Evolutionary conservation across 2,113 vertebrate genomes (phyloP).

Genomic region (Lepus timidus): DNA sequence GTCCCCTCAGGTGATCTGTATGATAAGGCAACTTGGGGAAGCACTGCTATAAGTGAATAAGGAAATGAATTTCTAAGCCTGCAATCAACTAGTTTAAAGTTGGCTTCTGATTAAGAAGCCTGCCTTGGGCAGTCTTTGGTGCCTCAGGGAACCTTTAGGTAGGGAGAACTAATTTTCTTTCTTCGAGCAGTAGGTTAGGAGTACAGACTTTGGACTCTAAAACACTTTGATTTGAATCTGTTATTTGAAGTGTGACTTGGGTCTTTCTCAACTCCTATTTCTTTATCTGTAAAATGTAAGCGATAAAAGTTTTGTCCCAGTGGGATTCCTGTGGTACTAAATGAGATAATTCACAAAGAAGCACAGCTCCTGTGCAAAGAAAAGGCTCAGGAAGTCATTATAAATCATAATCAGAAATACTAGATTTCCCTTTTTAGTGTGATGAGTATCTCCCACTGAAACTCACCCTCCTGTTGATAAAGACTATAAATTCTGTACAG

Average conservation of each 20-base stretch:
- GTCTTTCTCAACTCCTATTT: constrained; percentile 18
- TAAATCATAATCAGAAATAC: constrained; percentile 16
- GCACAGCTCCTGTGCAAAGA: background rate
- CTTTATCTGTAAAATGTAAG: constrained; percentile 24
- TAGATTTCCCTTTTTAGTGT: constrained; percentile 25
- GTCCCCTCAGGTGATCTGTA: constrained; percentile 65
- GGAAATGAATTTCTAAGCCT: constrained; percentile 62
- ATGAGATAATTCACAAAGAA: background rate
- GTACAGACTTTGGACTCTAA: constrained; percentile 22
- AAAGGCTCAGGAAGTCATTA: constrained; percentile 32
- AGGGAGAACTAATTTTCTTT: constrained; percentile 57
- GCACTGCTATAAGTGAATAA: constrained; percentile 52
- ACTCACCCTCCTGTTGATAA: background rate
- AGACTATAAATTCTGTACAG: background rate
- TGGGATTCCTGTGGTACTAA: background rate
- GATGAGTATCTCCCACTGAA: background rate
- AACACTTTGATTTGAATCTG: constrained; percentile 50
- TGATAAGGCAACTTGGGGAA: constrained; percentile 52
- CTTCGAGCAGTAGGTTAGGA: constrained; percentile 57
- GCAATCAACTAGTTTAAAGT: constrained; percentile 69
- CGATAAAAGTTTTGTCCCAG: background rate
- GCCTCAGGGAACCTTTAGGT: constrained; percentile 70
- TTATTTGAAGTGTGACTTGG: constrained; percentile 36
- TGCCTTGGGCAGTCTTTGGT: constrained; percentile 65
- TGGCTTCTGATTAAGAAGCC: constrained; percentile 74